Conservation (phyloP, 2,113 vertebrate genomes). For the Mormoops blainvillei region DNA sequence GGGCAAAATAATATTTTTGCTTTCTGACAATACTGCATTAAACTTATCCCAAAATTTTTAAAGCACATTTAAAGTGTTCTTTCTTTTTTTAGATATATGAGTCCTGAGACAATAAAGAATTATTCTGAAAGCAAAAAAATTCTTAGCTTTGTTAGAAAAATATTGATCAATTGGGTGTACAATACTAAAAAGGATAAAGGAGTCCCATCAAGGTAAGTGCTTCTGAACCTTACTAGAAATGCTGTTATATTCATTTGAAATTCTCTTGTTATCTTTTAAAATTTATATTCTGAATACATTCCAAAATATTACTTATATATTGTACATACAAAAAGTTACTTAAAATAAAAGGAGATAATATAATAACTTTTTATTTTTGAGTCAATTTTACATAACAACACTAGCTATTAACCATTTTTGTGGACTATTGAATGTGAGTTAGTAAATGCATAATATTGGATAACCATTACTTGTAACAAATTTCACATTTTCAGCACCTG, state of each 20-base stretch:
- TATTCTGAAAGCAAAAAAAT: constrained; percentile 57
- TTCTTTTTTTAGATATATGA: constrained; percentile 40
- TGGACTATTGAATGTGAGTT: not conserved
- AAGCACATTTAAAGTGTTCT: not conserved
- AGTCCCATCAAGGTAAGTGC: constrained; percentile 37
- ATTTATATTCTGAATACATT: not conserved
- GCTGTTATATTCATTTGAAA: not conserved
- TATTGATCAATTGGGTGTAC: constrained; percentile 63
- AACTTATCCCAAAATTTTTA: not conserved
- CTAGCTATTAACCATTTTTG: not conserved
- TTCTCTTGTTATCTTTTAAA: not conserved
- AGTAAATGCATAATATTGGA: not conserved
- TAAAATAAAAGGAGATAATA: not conserved
- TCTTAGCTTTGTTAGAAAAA: constrained; percentile 46
- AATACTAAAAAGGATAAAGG: constrained; percentile 65
- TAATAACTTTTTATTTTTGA: not conserved
- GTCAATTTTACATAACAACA: not conserved
- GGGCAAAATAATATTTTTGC: not conserved
- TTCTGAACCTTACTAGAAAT: constrained; percentile 36
- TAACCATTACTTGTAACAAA: not conserved
- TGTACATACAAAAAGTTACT: not conserved
- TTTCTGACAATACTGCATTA: not conserved
- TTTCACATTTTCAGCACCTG: not conserved
- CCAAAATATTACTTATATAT: not conserved
- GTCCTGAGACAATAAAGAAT: constrained; percentile 55